Base-by-base conservation (phyloP, 30 jellyfish, hydroid and myxozoan genomes). In the Aurelia sp. region DNA sequence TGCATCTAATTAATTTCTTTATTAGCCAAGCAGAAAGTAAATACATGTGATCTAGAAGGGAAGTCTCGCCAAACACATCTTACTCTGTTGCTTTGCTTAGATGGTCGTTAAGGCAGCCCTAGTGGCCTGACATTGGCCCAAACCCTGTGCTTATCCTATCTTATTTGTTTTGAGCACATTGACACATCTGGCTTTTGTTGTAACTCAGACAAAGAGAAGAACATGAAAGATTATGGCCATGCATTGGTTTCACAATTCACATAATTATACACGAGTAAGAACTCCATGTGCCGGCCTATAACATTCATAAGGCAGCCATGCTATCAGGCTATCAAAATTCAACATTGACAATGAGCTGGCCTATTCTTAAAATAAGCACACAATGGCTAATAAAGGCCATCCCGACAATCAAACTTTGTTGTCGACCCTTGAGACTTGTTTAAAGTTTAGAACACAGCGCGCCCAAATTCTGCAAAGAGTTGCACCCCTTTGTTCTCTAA, bases 131-230 rank as follows among this genome's bases (percentile, higher is more conserved):
- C 85, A 23, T 31, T 20, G 82, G 92, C 74, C 79, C 79, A 40
- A 82, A 60, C 85, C 85, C 92, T 82, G 73, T 71, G 79, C 79
- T 71, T 59, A 59, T 71, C 92, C 44, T 58, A 37, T 44, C 62
- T 64, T 86, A 76, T 86, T 86, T 86, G 96, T 86, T 86, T 79
- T 86, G 96, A 86, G 96, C 96, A 86, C 96, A 86, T 86, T 86
- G 96, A 72, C 90, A 76, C 96, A 86, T 86, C 96, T 75, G 89
- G 87, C 96, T 86, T 75, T 86, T 86, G 96, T 86, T 86, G 89
- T 86, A 68, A 75, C 78, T 76, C 71, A 86, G 96, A 86, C 96
- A 86, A 86, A 58, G 89, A 76, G 50, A 27, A 73, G 67, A 86
- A 62, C 86, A 59, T 76, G 89, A 66, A 86, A 86, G 96, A 86